Conservation (phyloP, 2,113 vertebrate genomes). For the Hydropotes inermis region DNA sequence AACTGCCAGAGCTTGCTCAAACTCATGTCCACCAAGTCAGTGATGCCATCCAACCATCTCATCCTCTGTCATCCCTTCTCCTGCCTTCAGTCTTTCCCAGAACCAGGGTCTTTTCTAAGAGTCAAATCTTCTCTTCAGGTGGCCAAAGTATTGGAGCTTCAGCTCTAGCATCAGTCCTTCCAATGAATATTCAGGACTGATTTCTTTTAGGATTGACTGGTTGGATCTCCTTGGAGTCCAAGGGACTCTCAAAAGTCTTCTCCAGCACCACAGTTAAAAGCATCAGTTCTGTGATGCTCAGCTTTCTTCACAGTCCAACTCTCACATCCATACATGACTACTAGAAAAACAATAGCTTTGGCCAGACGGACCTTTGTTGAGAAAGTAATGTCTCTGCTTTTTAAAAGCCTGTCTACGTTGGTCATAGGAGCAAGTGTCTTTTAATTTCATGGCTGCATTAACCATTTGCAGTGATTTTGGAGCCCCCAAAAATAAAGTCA, state of each 20-base stretch:
- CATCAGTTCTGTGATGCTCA: accelerated
- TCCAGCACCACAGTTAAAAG: background rate
- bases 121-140: too few species aligned
- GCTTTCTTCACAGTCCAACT: background rate
- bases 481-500: accelerated
- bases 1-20: background rate
- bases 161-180: too few species aligned
- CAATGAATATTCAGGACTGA: too few species aligned
- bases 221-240: too few species aligned
- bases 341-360: background rate
- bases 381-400: background rate
- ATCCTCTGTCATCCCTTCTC: background rate
- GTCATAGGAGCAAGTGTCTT: background rate
- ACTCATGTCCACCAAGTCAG: background rate
- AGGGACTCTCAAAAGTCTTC: too few species aligned
- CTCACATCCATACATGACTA: background rate
- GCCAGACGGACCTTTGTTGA: background rate
- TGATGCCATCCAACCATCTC: background rate
- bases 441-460: background rate
- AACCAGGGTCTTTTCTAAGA: background rate
- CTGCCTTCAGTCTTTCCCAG: background rate
- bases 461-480: background rate
- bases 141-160: too few species aligned
- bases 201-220: too few species aligned
- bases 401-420: background rate